Evolutionary conservation across 2,113 vertebrate species (phyloP), one percentile per base, ranked within the genome.

Genomic region (Trogon surrucura): DNA sequence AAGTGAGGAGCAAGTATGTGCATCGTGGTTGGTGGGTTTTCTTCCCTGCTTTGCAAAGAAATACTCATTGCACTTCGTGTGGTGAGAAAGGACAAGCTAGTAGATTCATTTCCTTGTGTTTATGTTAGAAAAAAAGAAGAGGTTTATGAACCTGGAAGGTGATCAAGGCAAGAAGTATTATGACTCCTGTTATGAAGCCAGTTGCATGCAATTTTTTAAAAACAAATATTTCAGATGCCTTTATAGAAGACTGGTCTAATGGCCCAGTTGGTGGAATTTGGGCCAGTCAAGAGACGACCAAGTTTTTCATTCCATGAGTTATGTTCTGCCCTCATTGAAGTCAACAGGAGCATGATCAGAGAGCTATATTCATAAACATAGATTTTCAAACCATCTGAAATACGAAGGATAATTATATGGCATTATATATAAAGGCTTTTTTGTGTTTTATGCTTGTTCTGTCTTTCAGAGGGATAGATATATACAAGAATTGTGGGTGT

Each of bases 321-420:
- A 5, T 80, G 66, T 90, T 95, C 79, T 91, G 54, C 67, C 47
- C 25, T 91, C 22, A 32, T 16, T 93, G 74, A 86, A 95, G 82
- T 88, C 71, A 91, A 93, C 36, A 91, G 92, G 88, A 97, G 89
- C 79, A 94, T 88, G 97, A 91, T 96, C 85, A 97, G 96, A 98
- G 96, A 96, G 94, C 94, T 98, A 15, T 94, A 91, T 97, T 97
- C 95, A 93, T 96, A 97, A 96, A 96, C 95, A 96, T 26, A 93
- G 95, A 96, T 97, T 97, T 97, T 97, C 97, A 97, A 97, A 95
- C 94, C 92, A 97, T 97, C 97, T 97, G 95, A 96, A 97, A 95
- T 96, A 96, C 19, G 95, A 96, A 97, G 92, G 89, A 75, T 98
- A 98, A 98, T 98, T 98, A 98, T 93, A 97, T 95, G 95, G 93